Percentiles rank a stretch among this genome's conserved stretches.
Conservation (phyloP, 2,888 invertebrate genomes). For the Synanthedon andrenaeformis region DNA sequence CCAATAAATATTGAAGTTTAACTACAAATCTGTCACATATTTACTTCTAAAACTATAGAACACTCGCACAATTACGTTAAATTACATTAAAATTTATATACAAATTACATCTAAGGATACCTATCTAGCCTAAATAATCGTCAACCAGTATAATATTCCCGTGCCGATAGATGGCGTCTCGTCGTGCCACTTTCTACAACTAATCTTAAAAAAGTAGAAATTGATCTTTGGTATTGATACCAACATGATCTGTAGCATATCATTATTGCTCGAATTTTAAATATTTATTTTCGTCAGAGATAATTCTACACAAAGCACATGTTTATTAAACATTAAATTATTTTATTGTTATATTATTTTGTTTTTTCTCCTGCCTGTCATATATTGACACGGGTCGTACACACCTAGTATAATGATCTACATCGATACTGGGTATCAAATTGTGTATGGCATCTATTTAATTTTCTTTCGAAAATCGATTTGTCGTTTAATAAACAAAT, state of each 20-base stretch:
- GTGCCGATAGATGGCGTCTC: too few species aligned
- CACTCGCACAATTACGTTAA: constrained; percentile 64
- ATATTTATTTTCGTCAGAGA: too few species aligned
- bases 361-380: too few species aligned
- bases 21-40: constrained; percentile 51
- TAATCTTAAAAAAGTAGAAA: too few species aligned
- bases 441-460: constrained; percentile 44
- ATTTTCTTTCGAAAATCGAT: constrained; percentile 14
- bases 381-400: neutral
- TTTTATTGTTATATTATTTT: too few species aligned
- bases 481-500: neutral
- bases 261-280: too few species aligned
- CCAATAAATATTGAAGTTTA: constrained; percentile 17
- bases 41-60: constrained; percentile 59
- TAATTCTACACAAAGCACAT: too few species aligned
- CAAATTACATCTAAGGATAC: constrained; percentile 53
- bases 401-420: constrained; percentile 12
- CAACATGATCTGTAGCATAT: too few species aligned
- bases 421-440: constrained; percentile 36
- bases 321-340: too few species aligned
- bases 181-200: too few species aligned
- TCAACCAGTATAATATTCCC: constrained; percentile 8
- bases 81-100: constrained; percentile 66
- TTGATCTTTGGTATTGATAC: too few species aligned
- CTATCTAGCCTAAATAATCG: constrained; percentile 41